Percentiles rank a stretch among this genome's conserved stretches.
phyloP scores from a whole-genome alignment of 2,797 vertebrate species.

The Channa striata region DNA sequence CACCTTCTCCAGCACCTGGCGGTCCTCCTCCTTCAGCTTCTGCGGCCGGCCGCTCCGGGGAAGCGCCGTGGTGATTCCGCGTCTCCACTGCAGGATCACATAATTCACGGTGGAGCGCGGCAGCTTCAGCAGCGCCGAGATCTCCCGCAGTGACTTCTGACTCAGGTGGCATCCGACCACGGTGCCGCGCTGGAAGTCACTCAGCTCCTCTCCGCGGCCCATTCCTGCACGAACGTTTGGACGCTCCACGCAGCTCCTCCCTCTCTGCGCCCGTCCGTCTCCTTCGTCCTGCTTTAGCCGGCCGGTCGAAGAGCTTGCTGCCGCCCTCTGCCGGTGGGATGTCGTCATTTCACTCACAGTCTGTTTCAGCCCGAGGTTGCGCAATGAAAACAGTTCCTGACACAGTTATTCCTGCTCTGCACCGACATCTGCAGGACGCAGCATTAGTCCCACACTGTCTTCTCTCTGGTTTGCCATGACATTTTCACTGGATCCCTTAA shows the following conservation, averaged over 20 bases:
- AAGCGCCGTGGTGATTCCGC: slow-evolving; percentile 61
- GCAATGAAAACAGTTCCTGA: no score
- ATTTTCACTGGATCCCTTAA: no score
- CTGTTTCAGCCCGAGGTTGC: no score
- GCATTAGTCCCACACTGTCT: no score
- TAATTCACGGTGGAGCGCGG: slow-evolving; percentile 65
- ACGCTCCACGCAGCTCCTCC: neutral
- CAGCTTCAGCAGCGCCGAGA: slow-evolving; percentile 50
- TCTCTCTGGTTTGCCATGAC: no score
- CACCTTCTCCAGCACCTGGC: slow-evolving; percentile 53
- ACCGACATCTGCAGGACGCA: no score
- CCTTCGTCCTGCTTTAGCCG: no score
- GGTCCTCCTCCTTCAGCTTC: slow-evolving; percentile 65
- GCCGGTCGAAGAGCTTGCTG: no score
- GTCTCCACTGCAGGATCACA: slow-evolving; percentile 67
- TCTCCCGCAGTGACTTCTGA: slow-evolving; percentile 61
- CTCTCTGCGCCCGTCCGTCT: no score
- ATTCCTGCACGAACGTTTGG: neutral
- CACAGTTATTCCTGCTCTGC: no score
- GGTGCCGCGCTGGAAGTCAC: slow-evolving; percentile 67
- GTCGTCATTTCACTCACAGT: no score
- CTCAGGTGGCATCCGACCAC: slow-evolving; percentile 68
- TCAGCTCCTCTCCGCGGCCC: slow-evolving; percentile 68
- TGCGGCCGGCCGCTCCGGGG: slow-evolving; percentile 68
- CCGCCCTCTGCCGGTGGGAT: no score